These are phyloP conservation scores for Alectoris magna DNA, from an alignment of 2,797 vertebrate genomes.

Conservation along the genomic window DNA sequence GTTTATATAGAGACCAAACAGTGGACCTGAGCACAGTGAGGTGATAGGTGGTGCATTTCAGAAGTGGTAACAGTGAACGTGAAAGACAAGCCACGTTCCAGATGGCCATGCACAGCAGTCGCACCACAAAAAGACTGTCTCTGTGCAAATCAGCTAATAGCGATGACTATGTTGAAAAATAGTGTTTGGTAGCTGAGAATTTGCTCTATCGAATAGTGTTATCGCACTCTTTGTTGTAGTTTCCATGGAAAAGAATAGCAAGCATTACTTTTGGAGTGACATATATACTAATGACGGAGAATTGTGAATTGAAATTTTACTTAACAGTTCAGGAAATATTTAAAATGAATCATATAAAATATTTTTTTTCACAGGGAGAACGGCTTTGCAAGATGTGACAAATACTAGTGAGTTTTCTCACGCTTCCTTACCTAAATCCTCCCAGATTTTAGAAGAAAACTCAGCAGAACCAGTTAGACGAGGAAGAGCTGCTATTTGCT, in stretches of 20 bases:
- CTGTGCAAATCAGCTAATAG: neutral
- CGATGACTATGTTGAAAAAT: neutral
- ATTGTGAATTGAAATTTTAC: neutral
- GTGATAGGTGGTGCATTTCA: neutral
- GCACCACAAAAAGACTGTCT: neutral
- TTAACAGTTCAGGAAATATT: neutral
- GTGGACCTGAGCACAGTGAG: neutral
- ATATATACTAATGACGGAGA: neutral
- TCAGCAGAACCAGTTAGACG: slow-evolving; percentile 27
- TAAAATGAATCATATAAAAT: neutral
- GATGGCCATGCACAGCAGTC: neutral
- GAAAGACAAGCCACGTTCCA: neutral
- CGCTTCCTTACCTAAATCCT: neutral
- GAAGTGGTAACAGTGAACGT: neutral
- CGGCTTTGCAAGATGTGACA: slow-evolving; percentile 73
- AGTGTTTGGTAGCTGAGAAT: neutral
- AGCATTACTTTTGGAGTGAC: neutral
- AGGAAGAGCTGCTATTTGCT: slow-evolving; percentile 40
- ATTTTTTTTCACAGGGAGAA: slow-evolving; percentile 64
- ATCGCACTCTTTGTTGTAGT: neutral
- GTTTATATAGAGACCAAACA: neutral
- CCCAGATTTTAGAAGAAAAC: slow-evolving; percentile 15
- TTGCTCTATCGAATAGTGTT: neutral
- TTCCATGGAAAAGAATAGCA: neutral
- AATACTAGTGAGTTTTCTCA: slow-evolving; percentile 38